Evolutionary conservation across 2,797 vertebrate genomes (phyloP), one percentile per base, ranked within the genome.

Genomic region (Limnodromus scolopaceus): DNA sequence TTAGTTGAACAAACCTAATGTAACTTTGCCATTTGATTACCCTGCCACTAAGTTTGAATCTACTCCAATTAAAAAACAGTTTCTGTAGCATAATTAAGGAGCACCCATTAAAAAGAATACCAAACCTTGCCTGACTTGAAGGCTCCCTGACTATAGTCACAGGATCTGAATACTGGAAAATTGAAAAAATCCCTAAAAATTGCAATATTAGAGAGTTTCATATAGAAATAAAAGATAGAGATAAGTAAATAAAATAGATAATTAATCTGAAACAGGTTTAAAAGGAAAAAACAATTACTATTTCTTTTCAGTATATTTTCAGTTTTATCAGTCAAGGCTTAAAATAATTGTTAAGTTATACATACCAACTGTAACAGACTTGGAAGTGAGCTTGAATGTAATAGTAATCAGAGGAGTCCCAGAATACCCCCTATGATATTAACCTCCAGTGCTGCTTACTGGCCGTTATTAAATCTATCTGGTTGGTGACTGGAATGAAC

Each of bases 321-420:
- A 9, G 25, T 83, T 91, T 71, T 65, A 20, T 63, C 18, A 80
- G 11, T 20, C 19, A 54, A 48, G 27, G 4, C 7, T 71, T 69
- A 80, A 87, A 68, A 69, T 27, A 43, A 57, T 43, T 85, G 24
- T 34, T 64, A 36, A 64, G 7, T 77, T 87, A 43, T 24, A 43
- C 0, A 0, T 28, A 43, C 6, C 16, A 51, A 27, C 14, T 53
- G 14, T 64, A 70, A 74, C 6, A 66, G 57, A 41, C 27, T 80
- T 85, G 54, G n/a, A 94, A 60, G 25, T 34, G 64, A 87, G 15
- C 23, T 64, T 87, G 46, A 72, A 61, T 25, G n/a, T 14, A 76
- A 32, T 16, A 79, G 23, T 4, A 77, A 49, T 48, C 28, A 66
- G 32, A 94, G 39, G 11, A 49, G 30, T 55, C 34, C 16, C 22